Evolutionary conservation across 35 echinoderm and acorn worm species (phyloP).

Genomic region (Lytechinus pictus): DNA sequence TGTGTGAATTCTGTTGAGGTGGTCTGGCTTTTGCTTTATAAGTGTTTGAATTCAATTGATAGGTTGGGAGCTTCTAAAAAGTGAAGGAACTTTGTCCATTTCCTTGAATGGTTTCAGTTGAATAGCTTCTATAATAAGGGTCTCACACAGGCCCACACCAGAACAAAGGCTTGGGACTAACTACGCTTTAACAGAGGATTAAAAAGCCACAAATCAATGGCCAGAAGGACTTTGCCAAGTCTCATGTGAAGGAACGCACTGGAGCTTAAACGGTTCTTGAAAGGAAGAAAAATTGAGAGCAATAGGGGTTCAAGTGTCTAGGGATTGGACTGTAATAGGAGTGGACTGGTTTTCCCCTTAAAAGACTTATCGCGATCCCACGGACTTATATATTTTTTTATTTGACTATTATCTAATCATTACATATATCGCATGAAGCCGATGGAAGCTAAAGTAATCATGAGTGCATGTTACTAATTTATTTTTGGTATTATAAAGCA

Average conservation of each 20-base stretch:
- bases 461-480: no score
- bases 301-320: not conserved
- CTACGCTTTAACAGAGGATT: not conserved
- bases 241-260: not conserved
- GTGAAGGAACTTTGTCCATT: not conserved
- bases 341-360: not conserved
- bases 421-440: no score
- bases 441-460: no score
- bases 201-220: not conserved
- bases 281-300: not conserved
- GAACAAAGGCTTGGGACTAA: not conserved
- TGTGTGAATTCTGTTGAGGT: not conserved
- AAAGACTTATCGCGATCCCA: not conserved
- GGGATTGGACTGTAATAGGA: not conserved
- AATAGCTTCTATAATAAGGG: not conserved
- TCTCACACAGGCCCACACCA: not conserved
- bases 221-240: not conserved
- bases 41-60: not conserved
- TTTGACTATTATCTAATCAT: no score
- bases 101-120: not conserved
- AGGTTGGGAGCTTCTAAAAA: not conserved
- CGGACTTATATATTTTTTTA: no score
- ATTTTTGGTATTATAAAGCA: no score
- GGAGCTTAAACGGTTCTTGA: not conserved
- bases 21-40: not conserved